Percentiles rank a stretch among this genome's conserved stretches.
These are phyloP conservation scores for Sthenelais limicola DNA, from an alignment of 2,888 invertebrate genomes.

Conservation along the genomic window DNA sequence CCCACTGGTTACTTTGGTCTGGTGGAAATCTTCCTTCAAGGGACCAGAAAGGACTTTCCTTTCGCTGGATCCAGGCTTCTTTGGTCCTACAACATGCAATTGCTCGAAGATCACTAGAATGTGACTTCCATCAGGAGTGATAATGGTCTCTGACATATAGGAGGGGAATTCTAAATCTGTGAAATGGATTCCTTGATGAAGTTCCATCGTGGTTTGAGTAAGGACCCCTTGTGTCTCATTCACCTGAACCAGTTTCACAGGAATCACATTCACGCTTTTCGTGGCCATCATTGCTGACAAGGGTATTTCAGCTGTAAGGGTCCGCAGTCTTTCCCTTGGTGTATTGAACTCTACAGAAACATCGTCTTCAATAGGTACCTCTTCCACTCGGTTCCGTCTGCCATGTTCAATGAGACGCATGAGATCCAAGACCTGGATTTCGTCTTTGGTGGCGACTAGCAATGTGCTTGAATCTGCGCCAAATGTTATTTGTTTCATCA, in stretches of 20 bases:
- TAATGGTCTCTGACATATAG: constrained; percentile 7
- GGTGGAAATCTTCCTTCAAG: background rate
- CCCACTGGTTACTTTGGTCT: constrained; percentile 20
- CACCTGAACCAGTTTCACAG: constrained; percentile 5
- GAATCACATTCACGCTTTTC: background rate
- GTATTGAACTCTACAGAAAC: constrained; percentile 15
- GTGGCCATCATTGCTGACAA: background rate
- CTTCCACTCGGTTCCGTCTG: background rate
- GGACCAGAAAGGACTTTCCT: constrained; percentile 15
- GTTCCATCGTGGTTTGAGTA: background rate
- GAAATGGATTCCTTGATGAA: constrained; percentile 5
- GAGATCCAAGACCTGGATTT: constrained; percentile 1
- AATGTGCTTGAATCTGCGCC: background rate
- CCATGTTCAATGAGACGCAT: background rate
- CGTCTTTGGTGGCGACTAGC: constrained; percentile 14
- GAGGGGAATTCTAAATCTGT: constrained; percentile 9
- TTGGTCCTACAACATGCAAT: background rate
- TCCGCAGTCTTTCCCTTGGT: background rate
- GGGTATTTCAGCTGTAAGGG: constrained; percentile 11
- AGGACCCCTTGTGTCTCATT: constrained; percentile 1
- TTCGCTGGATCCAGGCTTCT: background rate
- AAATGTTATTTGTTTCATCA: no score
- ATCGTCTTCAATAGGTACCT: background rate
- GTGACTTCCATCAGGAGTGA: constrained; percentile 14
- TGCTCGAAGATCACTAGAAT: constrained; percentile 19